These are phyloP conservation scores for Melanotaenia boesemani DNA, from an alignment of 2,797 vertebrate genomes.

Conservation along the genomic window DNA sequence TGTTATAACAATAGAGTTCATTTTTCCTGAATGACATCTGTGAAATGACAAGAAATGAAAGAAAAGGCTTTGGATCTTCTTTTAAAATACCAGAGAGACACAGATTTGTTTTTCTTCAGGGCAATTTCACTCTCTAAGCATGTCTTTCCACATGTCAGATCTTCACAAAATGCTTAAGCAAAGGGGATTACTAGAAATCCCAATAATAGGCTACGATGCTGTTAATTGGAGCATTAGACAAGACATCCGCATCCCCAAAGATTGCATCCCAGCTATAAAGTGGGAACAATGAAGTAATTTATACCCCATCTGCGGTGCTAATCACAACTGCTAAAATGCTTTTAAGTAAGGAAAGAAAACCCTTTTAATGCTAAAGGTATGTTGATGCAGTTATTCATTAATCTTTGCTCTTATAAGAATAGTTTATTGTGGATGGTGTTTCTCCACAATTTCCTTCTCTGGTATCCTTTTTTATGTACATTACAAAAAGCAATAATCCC, in stretches of 20 bases:
- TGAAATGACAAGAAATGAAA: conserved; percentile 33
- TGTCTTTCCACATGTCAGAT: conserved; percentile 36
- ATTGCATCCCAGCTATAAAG: conserved; percentile 52
- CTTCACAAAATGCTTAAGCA: conserved; percentile 43
- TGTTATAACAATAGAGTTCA: not conserved
- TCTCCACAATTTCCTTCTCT: not conserved
- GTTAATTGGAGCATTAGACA: conserved; percentile 58
- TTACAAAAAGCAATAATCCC: conserved; percentile 20
- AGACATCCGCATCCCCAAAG: conserved; percentile 59
- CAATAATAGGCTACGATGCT: conserved; percentile 33
- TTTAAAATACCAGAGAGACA: conserved; percentile 24
- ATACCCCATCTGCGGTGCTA: conserved; percentile 46
- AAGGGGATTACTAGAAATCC: conserved; percentile 41
- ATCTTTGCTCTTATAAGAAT: conserved; percentile 43
- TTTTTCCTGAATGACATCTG: conserved; percentile 20
- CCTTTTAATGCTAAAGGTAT: conserved; percentile 13
- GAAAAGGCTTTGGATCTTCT: conserved; percentile 13
- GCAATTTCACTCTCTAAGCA: conserved; percentile 36
- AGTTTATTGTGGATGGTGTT: conserved; percentile 21
- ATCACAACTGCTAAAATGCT: conserved; percentile 50
- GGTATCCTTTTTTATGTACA: not conserved
- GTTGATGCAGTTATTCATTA: conserved; percentile 28
- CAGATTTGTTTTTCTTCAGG: conserved; percentile 23
- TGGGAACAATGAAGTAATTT: conserved; percentile 46
- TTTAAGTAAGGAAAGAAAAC: conserved; percentile 49